Evolutionary conservation across 2,113 vertebrate species (phyloP).

Genomic region (Prinia subflava): DNA sequence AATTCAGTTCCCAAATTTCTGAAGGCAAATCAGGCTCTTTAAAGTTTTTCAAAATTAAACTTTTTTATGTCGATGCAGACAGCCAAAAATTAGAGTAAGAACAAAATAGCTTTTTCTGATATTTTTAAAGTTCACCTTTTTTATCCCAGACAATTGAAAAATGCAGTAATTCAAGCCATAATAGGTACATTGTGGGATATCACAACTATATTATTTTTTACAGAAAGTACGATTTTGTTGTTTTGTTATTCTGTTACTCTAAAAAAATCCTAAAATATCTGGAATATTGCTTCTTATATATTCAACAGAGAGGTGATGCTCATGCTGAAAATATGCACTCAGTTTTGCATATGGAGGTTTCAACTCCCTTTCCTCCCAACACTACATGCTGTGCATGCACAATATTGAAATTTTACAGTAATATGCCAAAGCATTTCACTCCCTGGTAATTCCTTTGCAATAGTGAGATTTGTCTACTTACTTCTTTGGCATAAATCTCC

Average conservation of each 20-base stretch:
- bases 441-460: conserved; percentile 3
- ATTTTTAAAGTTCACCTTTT: not conserved
- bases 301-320: not conserved
- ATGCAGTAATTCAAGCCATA: not conserved
- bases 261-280: not conserved
- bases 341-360: conserved; percentile 1
- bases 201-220: not conserved
- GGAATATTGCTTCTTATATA: not conserved
- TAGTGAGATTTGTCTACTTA: not conserved
- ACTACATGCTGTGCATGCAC: not conserved
- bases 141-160: not conserved
- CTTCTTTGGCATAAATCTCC: not conserved
- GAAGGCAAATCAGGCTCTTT: not conserved
- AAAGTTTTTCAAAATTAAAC: not conserved
- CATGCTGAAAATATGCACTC: not conserved
- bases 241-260: not conserved
- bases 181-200: not conserved
- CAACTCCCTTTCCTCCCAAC: not conserved
- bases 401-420: not conserved
- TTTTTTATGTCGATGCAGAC: not conserved
- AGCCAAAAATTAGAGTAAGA: not conserved
- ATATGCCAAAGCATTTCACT: not conserved
- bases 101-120: not conserved
- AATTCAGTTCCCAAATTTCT: not conserved
- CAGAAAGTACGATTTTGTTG: not conserved